Percentiles rank a stretch among this genome's conserved stretches.
Evolutionary conservation across 2,113 vertebrate species (phyloP).

Genomic region (Nibea albiflora): DNA sequence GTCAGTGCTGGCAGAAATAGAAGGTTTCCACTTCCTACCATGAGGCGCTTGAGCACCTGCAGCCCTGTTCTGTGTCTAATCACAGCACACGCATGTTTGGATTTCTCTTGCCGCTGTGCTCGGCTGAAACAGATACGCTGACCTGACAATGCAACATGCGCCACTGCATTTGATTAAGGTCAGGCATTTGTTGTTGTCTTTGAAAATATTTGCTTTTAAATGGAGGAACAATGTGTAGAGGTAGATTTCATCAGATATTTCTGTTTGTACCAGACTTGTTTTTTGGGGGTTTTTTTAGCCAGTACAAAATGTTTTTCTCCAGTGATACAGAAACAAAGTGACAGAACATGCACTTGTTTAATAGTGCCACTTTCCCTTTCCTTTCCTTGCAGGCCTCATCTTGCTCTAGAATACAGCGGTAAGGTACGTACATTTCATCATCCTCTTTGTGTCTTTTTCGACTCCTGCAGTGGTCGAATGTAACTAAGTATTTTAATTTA

Average conservation of each 20-base stretch:
- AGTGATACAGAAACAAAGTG: background rate
- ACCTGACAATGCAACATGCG: conserved; percentile 35
- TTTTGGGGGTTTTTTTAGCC: conserved; percentile 8
- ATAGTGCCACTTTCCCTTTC: background rate
- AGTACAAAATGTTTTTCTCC: background rate
- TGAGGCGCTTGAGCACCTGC: conserved; percentile 34
- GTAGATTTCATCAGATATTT: conserved; percentile 12
- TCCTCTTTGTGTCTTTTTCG: background rate
- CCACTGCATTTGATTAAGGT: conserved; percentile 42
- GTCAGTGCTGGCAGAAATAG: conserved; percentile 61
- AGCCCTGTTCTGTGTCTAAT: conserved; percentile 49
- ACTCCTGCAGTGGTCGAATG: no score
- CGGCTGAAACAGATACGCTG: conserved; percentile 61
- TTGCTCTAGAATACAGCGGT: conserved; percentile 84
- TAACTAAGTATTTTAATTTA: background rate
- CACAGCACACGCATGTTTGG: conserved; percentile 56
- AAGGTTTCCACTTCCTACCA: conserved; percentile 76
- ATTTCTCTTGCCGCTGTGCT: conserved; percentile 56
- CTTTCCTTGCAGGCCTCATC: conserved; percentile 83
- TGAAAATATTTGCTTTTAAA: conserved; percentile 38
- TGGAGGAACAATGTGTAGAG: background rate
- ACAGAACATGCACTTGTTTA: background rate
- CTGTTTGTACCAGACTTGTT: background rate
- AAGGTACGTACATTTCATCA: conserved; percentile 75
- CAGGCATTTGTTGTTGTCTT: conserved; percentile 24